Conservation (phyloP, 1,140 invertebrate species). For the Temnothorax nylanderi region DNA sequence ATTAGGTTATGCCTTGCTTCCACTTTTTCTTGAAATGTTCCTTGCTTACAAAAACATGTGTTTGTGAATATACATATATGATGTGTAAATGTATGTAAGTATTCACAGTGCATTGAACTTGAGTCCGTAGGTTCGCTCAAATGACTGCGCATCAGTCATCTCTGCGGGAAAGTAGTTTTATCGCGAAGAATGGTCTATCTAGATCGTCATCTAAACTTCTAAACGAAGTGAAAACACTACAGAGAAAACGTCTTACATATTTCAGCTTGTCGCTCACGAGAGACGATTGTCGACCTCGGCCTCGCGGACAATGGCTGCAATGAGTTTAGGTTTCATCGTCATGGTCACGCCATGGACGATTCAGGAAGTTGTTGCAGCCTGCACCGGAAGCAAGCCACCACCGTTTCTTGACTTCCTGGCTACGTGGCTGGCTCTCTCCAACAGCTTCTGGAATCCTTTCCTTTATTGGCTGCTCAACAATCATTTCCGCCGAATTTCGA, state of each 20-base stretch:
- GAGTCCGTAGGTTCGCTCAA: not conserved
- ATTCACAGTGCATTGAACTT: not conserved
- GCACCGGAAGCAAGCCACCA: conserved; percentile 93
- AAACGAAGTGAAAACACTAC: not conserved
- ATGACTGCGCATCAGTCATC: not conserved
- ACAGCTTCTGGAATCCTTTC: conserved; percentile 95
- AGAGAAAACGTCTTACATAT: conserved; percentile 27
- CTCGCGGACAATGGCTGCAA: conserved; percentile 94
- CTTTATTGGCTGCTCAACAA: conserved; percentile 95
- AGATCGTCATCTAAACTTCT: not conserved
- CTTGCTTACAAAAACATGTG: not conserved
- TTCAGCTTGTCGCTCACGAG: conserved; percentile 89
- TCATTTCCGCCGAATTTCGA: conserved; percentile 92
- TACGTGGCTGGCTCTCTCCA: conserved; percentile 94
- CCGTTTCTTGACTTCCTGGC: conserved; percentile 93
- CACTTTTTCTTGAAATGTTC: not conserved
- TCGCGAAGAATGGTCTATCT: not conserved
- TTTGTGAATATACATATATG: not conserved
- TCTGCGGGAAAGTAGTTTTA: not conserved
- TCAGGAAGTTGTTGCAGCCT: conserved; percentile 94
- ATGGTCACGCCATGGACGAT: conserved; percentile 95
- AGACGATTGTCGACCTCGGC: conserved; percentile 91
- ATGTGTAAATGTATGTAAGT: not conserved
- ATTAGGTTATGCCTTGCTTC: not conserved
- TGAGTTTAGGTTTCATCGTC: conserved; percentile 95